Conservation (phyloP, 2,113 vertebrate species). For the Mesocricetus auratus region DNA sequence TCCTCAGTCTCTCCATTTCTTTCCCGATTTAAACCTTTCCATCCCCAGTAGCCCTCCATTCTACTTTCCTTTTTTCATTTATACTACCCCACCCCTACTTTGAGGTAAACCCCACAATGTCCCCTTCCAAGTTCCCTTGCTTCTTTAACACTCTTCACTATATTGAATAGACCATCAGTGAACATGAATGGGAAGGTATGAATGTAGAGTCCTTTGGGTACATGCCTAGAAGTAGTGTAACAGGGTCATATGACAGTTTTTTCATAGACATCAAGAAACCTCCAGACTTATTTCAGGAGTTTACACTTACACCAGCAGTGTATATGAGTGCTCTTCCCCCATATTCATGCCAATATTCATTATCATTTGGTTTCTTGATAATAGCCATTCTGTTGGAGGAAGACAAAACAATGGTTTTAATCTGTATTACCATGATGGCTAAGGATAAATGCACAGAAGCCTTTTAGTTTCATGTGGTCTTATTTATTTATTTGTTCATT, state of each 20-base stretch:
- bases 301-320: not conserved
- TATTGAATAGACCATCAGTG: not conserved
- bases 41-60: not conserved
- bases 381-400: not conserved
- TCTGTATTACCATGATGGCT: not conserved
- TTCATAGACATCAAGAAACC: not conserved
- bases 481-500: not conserved
- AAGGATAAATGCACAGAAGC: not conserved
- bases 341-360: not conserved
- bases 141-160: not conserved
- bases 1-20: not conserved
- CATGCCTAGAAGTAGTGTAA: not conserved
- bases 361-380: not conserved
- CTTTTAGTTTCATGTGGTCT: not conserved
- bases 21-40: not conserved
- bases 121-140: not conserved
- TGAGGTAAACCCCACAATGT: not conserved
- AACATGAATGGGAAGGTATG: not conserved
- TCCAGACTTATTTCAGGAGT: not conserved
- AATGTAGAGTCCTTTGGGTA: not conserved
- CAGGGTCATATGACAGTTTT: not conserved
- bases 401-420: not conserved
- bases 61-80: not conserved
- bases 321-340: not conserved
- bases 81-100: not conserved